Percentiles rank a stretch among this genome's conserved stretches.
Evolutionary conservation across 2,797 vertebrate species (phyloP).

Genomic region (Sandelia bainsii): DNA sequence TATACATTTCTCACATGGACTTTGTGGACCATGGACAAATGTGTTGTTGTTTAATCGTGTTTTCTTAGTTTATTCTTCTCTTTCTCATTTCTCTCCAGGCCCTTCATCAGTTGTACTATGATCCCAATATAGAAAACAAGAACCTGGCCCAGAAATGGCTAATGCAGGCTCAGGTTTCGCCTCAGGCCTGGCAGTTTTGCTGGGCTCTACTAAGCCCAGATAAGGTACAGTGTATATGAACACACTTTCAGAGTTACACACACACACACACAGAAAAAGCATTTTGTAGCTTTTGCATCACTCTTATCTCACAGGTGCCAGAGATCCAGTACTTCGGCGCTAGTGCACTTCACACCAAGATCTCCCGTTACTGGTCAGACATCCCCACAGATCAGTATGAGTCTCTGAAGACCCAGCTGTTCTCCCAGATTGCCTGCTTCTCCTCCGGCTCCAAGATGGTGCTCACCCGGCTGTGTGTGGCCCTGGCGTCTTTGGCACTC

Average conservation of each 20-base stretch:
- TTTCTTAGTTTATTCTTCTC: slow-evolving; percentile 4
- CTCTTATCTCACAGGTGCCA: slow-evolving; percentile 84
- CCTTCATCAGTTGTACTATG: slow-evolving; percentile 98
- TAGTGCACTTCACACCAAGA: slow-evolving; percentile 97
- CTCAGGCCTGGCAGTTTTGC: slow-evolving; percentile 99
- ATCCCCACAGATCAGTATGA: slow-evolving; percentile 97
- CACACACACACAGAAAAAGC: neutral
- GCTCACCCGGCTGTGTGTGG: slow-evolving; percentile 96
- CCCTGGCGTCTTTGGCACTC: slow-evolving; percentile 95
- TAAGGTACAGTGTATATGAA: slow-evolving; percentile 81
- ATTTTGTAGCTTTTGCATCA: slow-evolving; percentile 7
- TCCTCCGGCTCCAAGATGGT: slow-evolving; percentile 98
- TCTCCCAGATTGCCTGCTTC: slow-evolving; percentile 96
- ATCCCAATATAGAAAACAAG: slow-evolving; percentile 99
- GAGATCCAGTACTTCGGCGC: slow-evolving; percentile 99
- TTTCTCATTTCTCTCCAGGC: slow-evolving; percentile 83
- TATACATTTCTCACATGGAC: slow-evolving; percentile 14
- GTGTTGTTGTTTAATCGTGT: neutral
- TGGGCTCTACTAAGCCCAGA: slow-evolving; percentile 95
- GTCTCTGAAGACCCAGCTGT: slow-evolving; percentile 95
- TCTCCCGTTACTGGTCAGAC: slow-evolving; percentile 98
- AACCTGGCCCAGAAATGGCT: slow-evolving; percentile 99
- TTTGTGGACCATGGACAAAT: slow-evolving; percentile 11
- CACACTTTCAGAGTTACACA: neutral
- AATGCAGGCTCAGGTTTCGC: slow-evolving; percentile 98